A percentile compares a stretch with the other conserved stretches of the same genome.
Conservation (phyloP, 2,888 invertebrate species). For the Prosapia bicincta region DNA sequence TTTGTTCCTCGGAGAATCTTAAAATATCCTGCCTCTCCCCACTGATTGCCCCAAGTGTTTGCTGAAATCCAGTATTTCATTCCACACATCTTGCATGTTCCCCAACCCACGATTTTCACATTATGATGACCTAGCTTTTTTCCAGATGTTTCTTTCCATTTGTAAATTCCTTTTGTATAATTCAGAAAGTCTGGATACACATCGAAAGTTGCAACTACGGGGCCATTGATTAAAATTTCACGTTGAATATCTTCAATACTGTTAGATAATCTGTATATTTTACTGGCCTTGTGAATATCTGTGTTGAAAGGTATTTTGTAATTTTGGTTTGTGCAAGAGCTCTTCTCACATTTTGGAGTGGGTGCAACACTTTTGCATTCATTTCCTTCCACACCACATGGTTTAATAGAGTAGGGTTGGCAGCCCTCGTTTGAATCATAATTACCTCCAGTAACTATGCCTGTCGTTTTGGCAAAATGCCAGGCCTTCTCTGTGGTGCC, state of each 20-base stretch:
- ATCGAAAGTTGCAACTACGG: constrained; percentile 23
- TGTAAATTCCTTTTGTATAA: background rate
- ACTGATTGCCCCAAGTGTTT: constrained; percentile 90
- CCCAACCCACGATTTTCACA: constrained; percentile 56
- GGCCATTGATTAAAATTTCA: constrained; percentile 25
- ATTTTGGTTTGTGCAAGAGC: constrained; percentile 7
- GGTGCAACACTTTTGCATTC: background rate
- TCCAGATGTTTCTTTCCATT: constrained; percentile 49
- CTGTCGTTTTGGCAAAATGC: constrained; percentile 24
- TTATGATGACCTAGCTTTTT: constrained; percentile 53
- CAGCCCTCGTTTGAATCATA: constrained; percentile 30
- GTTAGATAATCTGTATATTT: background rate
- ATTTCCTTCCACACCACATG: background rate
- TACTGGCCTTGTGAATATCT: constrained; percentile 15
- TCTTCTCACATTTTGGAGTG: constrained; percentile 25
- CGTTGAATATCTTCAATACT: background rate
- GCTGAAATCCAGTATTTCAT: constrained; percentile 85
- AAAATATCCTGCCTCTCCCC: constrained; percentile 86
- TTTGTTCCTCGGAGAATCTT: constrained; percentile 78
- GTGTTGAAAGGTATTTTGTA: background rate
- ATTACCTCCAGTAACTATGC: constrained; percentile 30
- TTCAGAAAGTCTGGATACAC: constrained; percentile 32
- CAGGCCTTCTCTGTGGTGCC: constrained; percentile 24
- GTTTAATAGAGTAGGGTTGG: constrained; percentile 29
- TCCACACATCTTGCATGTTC: constrained; percentile 59